A percentile compares a stretch with the other conserved stretches of the same genome.
These are phyloP conservation scores for Mythimna impura DNA, from an alignment of 2,888 invertebrate species.

Conservation along the genomic window DNA sequence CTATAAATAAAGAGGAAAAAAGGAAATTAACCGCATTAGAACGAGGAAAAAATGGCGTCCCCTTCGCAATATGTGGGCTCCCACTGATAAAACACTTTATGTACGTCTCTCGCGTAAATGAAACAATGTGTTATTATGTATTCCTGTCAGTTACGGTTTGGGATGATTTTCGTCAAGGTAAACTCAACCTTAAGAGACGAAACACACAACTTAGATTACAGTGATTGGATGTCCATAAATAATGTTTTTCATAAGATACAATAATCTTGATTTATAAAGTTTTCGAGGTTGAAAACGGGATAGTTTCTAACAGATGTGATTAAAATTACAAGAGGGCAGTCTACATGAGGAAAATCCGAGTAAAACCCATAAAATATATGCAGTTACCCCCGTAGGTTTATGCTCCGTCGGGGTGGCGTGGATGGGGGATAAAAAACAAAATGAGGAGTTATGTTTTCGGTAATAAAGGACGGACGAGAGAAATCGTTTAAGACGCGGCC, in stretches of 20 bases:
- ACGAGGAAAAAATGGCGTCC: constrained; percentile 87
- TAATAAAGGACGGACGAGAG: constrained; percentile 90
- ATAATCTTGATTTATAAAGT: constrained; percentile 63
- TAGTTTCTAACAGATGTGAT: constrained; percentile 68
- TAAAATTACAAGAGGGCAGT: constrained; percentile 72
- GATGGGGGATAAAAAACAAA: constrained; percentile 90
- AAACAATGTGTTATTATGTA: constrained; percentile 86
- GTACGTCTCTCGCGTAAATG: constrained; percentile 86
- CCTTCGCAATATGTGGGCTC: constrained; percentile 89
- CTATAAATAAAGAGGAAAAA: constrained; percentile 91
- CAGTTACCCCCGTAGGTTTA: constrained; percentile 85
- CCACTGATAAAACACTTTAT: constrained; percentile 89
- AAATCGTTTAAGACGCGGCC: constrained; percentile 90
- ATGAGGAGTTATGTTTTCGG: constrained; percentile 91
- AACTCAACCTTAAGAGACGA: constrained; percentile 62
- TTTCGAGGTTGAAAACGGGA: constrained; percentile 48
- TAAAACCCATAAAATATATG: constrained; percentile 87
- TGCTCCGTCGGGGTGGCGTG: constrained; percentile 81
- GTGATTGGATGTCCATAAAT: constrained; percentile 39
- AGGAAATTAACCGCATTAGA: constrained; percentile 90
- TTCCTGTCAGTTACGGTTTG: constrained; percentile 73
- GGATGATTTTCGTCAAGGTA: constrained; percentile 52
- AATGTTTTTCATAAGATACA: constrained; percentile 53
- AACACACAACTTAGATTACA: constrained; percentile 27
- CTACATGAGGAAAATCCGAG: constrained; percentile 76